A percentile compares a stretch with the other conserved stretches of the same genome.
Conservation (phyloP, 2,113 vertebrate genomes). For the Phaethon lepturus region DNA sequence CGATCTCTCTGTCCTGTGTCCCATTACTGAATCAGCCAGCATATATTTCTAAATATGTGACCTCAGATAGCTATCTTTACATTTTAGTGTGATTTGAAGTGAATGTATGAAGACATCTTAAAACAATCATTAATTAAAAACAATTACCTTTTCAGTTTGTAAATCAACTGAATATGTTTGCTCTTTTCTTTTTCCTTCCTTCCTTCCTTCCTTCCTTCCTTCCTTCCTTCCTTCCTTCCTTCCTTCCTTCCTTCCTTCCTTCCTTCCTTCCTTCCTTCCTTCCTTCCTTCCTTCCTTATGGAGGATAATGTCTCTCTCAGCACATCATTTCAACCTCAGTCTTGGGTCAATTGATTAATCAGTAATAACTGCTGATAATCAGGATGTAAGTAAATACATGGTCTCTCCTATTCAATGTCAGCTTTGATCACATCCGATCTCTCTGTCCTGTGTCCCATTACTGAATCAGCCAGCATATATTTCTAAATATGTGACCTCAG, state of each 20-base stretch:
- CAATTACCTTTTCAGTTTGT: background rate
- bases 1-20: background rate
- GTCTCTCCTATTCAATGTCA: background rate
- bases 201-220: background rate
- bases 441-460: background rate
- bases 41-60: background rate
- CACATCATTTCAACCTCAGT: background rate
- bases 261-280: background rate
- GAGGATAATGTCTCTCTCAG: background rate
- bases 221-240: background rate
- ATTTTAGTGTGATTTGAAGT: background rate
- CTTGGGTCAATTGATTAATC: slow-evolving; percentile 25
- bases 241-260: background rate
- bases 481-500: background rate
- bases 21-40: background rate
- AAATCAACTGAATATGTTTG: too few species aligned
- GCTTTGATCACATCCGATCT: slow-evolving; percentile 21
- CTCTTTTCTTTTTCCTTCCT: background rate
- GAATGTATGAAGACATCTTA: background rate
- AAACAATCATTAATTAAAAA: background rate
- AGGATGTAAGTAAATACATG: background rate
- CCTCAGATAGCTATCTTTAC: background rate
- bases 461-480: background rate
- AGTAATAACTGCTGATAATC: slow-evolving; percentile 31
- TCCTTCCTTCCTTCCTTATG: background rate